Percentiles rank a stretch among this genome's conserved stretches.
These are phyloP conservation scores for Esox lucius DNA, from an alignment of 2,797 vertebrate species.

Conservation along the genomic window DNA sequence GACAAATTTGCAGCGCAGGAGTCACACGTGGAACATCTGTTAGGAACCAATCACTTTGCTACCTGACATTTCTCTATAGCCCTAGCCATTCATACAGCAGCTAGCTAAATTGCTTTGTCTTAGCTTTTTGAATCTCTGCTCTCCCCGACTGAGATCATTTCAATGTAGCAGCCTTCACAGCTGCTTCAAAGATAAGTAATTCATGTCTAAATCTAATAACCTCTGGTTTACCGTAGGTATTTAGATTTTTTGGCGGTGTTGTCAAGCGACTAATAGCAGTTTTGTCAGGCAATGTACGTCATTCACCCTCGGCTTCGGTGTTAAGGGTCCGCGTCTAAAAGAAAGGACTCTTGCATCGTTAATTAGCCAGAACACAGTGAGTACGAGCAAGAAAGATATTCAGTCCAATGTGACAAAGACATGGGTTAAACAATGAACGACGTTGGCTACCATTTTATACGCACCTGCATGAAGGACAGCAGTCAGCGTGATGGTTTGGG, in stretches of 20 bases:
- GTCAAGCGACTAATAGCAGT: neutral
- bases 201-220: neutral
- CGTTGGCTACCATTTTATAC: neutral
- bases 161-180: constrained; percentile 14
- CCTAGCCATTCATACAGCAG: constrained; percentile 11
- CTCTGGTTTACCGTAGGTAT: neutral
- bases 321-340: neutral
- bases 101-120: constrained; percentile 36
- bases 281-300: neutral
- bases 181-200: neutral
- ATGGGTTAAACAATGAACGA: neutral
- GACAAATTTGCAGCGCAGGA: constrained; percentile 39
- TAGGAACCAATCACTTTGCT: constrained; percentile 43
- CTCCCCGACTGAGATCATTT: constrained; percentile 16
- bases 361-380: neutral
- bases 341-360: neutral
- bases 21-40: constrained; percentile 21
- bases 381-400: neutral
- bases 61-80: constrained; percentile 39
- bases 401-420: neutral
- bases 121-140: constrained; percentile 32
- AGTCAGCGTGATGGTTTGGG: neutral
- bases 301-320: neutral
- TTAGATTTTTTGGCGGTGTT: neutral
- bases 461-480: neutral